These are phyloP conservation scores for Luidia sarsii DNA, from an alignment of 53 echinoderm and acorn worm species.

Conservation along the genomic window DNA sequence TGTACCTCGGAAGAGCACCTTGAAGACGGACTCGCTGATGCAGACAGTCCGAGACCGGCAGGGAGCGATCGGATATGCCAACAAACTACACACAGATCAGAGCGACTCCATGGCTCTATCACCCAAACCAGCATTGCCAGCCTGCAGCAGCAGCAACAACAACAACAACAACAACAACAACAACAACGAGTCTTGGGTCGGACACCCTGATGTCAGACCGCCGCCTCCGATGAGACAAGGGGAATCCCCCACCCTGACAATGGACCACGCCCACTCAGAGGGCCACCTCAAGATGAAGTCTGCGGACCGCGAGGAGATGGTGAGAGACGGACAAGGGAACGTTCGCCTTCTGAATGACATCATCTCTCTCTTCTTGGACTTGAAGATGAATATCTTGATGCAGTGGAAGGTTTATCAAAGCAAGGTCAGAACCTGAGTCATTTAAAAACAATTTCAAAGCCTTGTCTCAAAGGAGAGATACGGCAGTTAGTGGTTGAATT, in stretches of 20 bases:
- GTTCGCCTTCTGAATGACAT: conserved; percentile 17
- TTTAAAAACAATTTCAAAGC: no score
- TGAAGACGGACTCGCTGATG: background rate
- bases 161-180: conserved; percentile 11
- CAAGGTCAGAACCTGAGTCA: no score
- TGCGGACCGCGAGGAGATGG: background rate
- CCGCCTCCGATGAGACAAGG: background rate
- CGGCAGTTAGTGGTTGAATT: no score
- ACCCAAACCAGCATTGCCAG: conserved; percentile 33
- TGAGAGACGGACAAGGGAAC: conserved; percentile 12
- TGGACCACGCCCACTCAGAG: conserved; percentile 1
- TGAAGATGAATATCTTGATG: conserved; percentile 22
- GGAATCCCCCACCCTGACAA: background rate
- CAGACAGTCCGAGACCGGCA: conserved; percentile 19
- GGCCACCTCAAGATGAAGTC: conserved; percentile 10
- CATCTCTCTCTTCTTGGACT: conserved; percentile 17
- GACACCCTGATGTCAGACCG: conserved; percentile 16
- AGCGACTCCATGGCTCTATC: conserved; percentile 1
- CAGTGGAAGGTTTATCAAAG: conserved; percentile 40
- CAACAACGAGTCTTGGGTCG: conserved; percentile 24
- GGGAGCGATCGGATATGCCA: conserved; percentile 11
- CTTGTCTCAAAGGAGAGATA: no score
- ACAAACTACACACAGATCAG: conserved; percentile 25
- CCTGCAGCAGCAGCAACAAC: conserved; percentile 18
- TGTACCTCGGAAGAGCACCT: conserved; percentile 58